phyloP scores from a whole-genome alignment of 2,888 invertebrate species.

The Parasteatoda lunata region DNA sequence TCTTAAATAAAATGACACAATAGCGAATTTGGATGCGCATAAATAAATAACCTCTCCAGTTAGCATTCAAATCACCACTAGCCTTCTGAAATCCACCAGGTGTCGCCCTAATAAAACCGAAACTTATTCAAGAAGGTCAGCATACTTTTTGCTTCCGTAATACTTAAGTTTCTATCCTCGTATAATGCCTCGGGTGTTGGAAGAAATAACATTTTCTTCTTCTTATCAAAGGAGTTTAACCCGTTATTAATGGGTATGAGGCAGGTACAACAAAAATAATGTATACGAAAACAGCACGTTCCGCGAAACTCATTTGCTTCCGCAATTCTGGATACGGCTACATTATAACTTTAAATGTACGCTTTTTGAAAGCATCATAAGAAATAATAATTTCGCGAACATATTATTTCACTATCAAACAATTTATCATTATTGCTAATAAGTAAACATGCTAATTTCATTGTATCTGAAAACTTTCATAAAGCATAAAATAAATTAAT shows the following conservation, averaged over 20 bases:
- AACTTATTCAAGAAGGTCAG: slow-evolving; percentile 5
- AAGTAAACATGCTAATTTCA: too few relatives aligned
- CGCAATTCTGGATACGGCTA: slow-evolving; percentile 27
- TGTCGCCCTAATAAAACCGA: slow-evolving; percentile 13
- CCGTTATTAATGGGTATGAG: slow-evolving; percentile 30
- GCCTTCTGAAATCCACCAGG: background rate
- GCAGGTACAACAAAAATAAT: background rate
- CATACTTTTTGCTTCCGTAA: slow-evolving; percentile 16
- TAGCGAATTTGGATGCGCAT: too few relatives aligned
- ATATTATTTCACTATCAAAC: too few relatives aligned
- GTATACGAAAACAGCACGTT: slow-evolving; percentile 8
- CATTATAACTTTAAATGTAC: background rate
- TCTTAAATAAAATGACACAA: too few relatives aligned
- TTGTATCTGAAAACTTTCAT: too few relatives aligned
- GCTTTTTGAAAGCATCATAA: too few relatives aligned
- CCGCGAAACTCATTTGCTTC: slow-evolving; percentile 16
- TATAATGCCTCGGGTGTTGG: slow-evolving; percentile 7
- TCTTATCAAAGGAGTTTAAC: slow-evolving; percentile 5
- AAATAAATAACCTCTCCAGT: too few relatives aligned
- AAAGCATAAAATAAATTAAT: too few relatives aligned
- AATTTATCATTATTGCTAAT: too few relatives aligned
- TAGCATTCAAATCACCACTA: too few relatives aligned
- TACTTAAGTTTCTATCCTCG: slow-evolving; percentile 17
- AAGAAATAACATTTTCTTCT: slow-evolving; percentile 7
- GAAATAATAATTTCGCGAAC: too few relatives aligned